Evolutionary conservation across 1,140 invertebrate genomes (phyloP), one percentile per base, ranked within the genome.

Genomic region (Hylyphantes graminicola): DNA sequence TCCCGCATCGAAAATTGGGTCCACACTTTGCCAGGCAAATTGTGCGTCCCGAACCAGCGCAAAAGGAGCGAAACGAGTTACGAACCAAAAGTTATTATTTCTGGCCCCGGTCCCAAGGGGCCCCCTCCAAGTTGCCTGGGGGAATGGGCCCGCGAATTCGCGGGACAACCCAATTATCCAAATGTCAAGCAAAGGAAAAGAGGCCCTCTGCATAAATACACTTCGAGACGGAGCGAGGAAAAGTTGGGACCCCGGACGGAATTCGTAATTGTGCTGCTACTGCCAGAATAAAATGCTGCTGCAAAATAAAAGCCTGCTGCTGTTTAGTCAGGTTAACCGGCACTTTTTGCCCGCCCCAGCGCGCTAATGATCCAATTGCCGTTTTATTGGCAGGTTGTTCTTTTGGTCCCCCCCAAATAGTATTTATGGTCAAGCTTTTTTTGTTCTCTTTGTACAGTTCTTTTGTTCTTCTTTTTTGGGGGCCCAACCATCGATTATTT

Each of bases 1-100:
- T 77, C 74, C 82, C 82, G 74, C 73, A 85, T 85, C 82, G 82
- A 85, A 85, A 85, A 85, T 85, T 85, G 82, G 82, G 74, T 85
- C 82, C 82, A 72, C 73, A 77, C 73, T 76, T 77, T 76, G 82
- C 74, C 73, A 85, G 74, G 73, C 74, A 77, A 76, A 77, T 85
- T 76, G 82, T 65, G 65, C 59, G 68, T 79, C 65, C 77, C 77
- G 65, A 70, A 35, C 77, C 65, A 65, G 21, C 64, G 64, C 35
- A 70, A 64, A 48, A 68, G 55, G 51, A 54, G 70, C 19, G 80
- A 83, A 83, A 75, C 82, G 74, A 85, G 73, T 85, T 77, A 85
- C 73, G 82, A 85, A 85, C 82, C 73, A 85, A 85, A 85, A 85
- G 82, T 85, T 85, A 85, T 85, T 85, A 85, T 85, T 85, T 85